Evolutionary conservation across 1,140 invertebrate genomes (phyloP), one percentile per base, ranked within the genome.

Genomic region (Papilio helenus): DNA sequence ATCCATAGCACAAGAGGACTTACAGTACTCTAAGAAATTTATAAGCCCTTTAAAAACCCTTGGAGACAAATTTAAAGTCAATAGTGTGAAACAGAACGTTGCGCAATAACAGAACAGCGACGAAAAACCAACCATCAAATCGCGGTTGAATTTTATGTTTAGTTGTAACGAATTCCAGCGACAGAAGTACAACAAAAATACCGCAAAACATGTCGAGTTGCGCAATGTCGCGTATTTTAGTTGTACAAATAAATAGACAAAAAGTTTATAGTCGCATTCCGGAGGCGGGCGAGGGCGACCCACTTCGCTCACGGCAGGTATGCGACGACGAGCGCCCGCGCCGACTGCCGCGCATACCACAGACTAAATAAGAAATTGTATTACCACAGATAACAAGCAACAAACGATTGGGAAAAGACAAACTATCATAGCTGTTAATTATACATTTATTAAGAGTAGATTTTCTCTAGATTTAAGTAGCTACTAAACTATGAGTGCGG

Each of bases 201-300:
- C 72, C 72, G 12, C 72, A 49, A 74, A 74, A 68, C 61, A 68
- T 68, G 61, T 29, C 26, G 76, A 42, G 55, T 77, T 77, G 65
- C 76, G 76, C 76, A 77, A 77, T 77, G 76, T 77, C 55, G 55
- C 76, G 51, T 77, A 77, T 77, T 77, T 77, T 61, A 77, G 76
- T 77, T 77, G 76, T 34, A 42, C 76, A 77, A 77, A 77, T 77
- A 77, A 68, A 77, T 77, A 77, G 76, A 77, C 76, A 77, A 77
- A 77, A 77, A 77, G 55, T 77, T 77, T 77, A 77, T 77, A 61
- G 76, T 42, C 79, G 72, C 79, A 74, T 81, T 71, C 72, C 76
- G 23, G 26, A 14, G 71, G 80, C 81, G 73, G 5, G 80, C 80
- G 83, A 83, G 81, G 68, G 71, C 79, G 84, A 84, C 86, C 86